These are phyloP conservation scores for Elephas maximus DNA, from an alignment of 2,113 vertebrate species.

Conservation along the genomic window DNA sequence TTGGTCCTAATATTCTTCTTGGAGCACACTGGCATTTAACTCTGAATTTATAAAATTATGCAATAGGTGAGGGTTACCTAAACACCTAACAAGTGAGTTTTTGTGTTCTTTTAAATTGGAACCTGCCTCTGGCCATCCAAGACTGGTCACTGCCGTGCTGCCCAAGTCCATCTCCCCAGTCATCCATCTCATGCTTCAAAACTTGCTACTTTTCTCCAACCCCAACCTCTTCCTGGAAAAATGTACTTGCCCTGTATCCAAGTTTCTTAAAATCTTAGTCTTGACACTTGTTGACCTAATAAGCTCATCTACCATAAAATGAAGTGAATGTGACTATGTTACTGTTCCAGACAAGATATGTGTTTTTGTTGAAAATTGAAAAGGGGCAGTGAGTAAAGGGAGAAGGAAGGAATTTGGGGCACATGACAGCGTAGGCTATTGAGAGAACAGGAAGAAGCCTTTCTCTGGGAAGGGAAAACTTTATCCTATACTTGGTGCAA, in stretches of 20 bases:
- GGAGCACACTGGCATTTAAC: not conserved
- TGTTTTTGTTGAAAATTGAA: not conserved
- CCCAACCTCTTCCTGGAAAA: not conserved
- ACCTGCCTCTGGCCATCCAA: not conserved
- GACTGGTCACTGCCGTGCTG: not conserved
- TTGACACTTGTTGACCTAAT: not conserved
- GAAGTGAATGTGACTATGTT: not conserved
- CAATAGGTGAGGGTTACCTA: not conserved
- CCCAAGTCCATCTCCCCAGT: not conserved
- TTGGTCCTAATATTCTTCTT: not conserved
- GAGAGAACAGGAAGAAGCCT: not conserved
- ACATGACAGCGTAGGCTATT: not conserved
- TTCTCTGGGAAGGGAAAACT: not conserved
- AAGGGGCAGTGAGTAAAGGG: not conserved
- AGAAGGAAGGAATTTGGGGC: not conserved
- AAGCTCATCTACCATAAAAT: not conserved
- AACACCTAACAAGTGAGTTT: not conserved
- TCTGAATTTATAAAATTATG: not conserved
- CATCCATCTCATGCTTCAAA: not conserved
- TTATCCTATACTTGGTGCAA: too few relatives aligned
- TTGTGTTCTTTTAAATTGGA: not conserved
- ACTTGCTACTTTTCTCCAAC: not conserved
- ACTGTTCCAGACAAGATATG: not conserved
- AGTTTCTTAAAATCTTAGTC: not conserved
- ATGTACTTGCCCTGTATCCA: not conserved